Evolutionary conservation across 2,797 vertebrate species (phyloP), one percentile per base, ranked within the genome.

Genomic region (Eurystomus glaucurus): DNA sequence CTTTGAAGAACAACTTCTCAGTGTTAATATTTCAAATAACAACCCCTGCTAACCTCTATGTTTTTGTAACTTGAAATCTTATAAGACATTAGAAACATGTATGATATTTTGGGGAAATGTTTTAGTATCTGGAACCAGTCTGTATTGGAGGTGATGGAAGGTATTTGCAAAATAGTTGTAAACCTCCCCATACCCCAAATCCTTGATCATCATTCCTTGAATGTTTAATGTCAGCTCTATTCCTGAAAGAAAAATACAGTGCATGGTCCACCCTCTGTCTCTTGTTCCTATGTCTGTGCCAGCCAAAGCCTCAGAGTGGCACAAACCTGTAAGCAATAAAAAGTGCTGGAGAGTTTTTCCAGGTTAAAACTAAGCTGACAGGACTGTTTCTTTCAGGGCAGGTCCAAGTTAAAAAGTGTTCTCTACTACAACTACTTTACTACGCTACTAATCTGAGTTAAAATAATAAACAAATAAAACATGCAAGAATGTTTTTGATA

Each of bases 191-290:
- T 25, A 45, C 6, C 2, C 10, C 21, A 50, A 62, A 58, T 6
- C 20, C 52, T 80, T 37, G 28, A 5, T 62, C 25, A 10, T 31
- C 1, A 2, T 26, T 84, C 74, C 9, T 15, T 51, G 20, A 54
- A 37, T 31, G 22, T 50, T 94, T 78, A 50, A 50, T 46, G 39
- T 43, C 46, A 78, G 1, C 7, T 91, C 13, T 80, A 1, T 3
- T 88, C 29, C 25, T 62, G 43, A 64, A 66, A 71, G 25, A 62
- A n/a, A 77, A 87, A 6, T 20, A 14, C 39, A 60, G 10, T 13
- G 7, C 3, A 3, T 26, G 14, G 23, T 50, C n/a, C 9, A n/a
- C 10, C 4, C 8, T 6, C 6, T 6, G 7, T 14, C 15, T 4
- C 37, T 70, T 35, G 7, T 69, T 82, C 21, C 46, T 37, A 12